A percentile compares a stretch with the other conserved stretches of the same genome.
These are phyloP conservation scores for Promerops cafer DNA, from an alignment of 2,113 vertebrate species.

Conservation along the genomic window DNA sequence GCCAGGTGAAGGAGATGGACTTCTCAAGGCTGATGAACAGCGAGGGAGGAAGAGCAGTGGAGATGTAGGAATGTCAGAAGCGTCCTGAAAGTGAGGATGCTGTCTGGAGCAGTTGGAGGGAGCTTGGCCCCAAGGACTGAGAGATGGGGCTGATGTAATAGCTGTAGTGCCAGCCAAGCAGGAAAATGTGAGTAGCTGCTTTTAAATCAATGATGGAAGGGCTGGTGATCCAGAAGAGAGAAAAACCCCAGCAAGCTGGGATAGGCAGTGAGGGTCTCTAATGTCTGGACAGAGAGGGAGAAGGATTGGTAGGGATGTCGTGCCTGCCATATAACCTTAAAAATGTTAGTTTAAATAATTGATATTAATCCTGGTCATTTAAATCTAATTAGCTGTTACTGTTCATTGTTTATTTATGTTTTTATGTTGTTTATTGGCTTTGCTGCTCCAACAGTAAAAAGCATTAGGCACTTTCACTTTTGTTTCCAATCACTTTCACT, in stretches of 20 bases:
- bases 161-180: neutral
- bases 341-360: neutral
- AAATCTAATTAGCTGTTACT: neutral
- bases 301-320: neutral
- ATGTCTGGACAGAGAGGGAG: neutral
- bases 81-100: neutral
- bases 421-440: neutral
- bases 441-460: neutral
- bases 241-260: neutral
- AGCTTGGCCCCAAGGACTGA: neutral
- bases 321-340: neutral
- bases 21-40: neutral
- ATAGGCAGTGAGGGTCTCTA: neutral
- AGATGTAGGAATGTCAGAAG: neutral
- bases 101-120: neutral
- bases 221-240: neutral
- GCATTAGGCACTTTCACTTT: neutral
- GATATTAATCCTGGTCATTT: neutral
- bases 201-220: neutral
- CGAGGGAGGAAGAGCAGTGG: neutral
- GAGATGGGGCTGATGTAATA: conserved; percentile 40
- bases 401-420: conserved; percentile 14
- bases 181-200: neutral
- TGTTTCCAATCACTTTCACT: neutral
- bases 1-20: neutral